Evolutionary conservation across 2,113 vertebrate species (phyloP).

Genomic region (Trachemys scripta): DNA sequence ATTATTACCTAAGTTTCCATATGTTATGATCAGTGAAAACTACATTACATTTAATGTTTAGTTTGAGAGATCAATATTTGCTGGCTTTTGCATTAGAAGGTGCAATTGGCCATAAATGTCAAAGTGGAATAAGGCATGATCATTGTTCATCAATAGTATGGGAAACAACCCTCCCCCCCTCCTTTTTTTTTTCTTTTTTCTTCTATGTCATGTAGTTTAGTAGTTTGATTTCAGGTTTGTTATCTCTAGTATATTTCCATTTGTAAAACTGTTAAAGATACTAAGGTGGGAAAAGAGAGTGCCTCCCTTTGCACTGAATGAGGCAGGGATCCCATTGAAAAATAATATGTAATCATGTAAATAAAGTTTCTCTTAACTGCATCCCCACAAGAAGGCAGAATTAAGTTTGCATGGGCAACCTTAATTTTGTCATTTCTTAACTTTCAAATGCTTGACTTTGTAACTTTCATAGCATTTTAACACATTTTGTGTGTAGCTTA

Average conservation of each 20-base stretch:
- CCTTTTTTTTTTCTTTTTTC: background rate
- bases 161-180: background rate
- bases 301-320: background rate
- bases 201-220: background rate
- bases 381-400: background rate
- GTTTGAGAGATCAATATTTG: background rate
- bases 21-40: background rate
- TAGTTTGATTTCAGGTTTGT: background rate
- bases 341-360: background rate
- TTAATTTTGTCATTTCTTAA: too few relatives aligned
- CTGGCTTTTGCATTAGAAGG: background rate
- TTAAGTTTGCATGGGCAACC: background rate
- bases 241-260: background rate
- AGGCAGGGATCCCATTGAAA: background rate
- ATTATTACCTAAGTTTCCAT: background rate
- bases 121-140: background rate
- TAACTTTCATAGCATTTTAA: background rate
- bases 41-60: slow-evolving; percentile 1
- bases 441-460: background rate
- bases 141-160: background rate
- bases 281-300: background rate
- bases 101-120: background rate
- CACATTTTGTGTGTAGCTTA: background rate
- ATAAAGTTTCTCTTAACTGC: background rate
- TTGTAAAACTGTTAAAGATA: background rate